Conservation (phyloP, 2,888 invertebrate genomes). For the Perdita meconis region DNA sequence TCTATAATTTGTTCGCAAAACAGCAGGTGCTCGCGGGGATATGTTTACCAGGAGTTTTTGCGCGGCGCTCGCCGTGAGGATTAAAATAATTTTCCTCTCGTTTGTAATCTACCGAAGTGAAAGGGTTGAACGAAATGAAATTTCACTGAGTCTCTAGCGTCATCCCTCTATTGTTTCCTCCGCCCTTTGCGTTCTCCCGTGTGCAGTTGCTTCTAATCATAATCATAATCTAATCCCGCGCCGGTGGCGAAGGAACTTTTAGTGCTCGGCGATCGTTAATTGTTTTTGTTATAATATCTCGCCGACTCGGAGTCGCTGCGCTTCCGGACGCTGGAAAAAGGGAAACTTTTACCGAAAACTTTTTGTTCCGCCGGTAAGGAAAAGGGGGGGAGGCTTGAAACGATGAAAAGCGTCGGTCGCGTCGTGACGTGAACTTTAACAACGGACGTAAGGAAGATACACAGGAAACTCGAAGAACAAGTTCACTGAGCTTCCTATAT, state of each 20-base stretch:
- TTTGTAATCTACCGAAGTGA: conserved; percentile 31
- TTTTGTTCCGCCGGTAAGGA: conserved; percentile 29
- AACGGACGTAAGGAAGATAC: not conserved
- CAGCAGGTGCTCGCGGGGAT: not conserved
- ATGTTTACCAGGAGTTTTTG: not conserved
- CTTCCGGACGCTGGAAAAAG: conserved; percentile 2
- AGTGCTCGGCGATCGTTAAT: conserved; percentile 35
- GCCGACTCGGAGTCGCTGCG: not conserved
- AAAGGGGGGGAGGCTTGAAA: conserved; percentile 8
- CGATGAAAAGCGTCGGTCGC: conserved; percentile 16
- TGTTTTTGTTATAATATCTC: conserved; percentile 28
- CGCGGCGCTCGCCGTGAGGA: conserved; percentile 4
- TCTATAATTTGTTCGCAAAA: conserved; percentile 13
- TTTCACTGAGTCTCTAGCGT: not conserved
- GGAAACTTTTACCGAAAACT: conserved; percentile 7
- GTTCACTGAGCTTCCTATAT: not conserved
- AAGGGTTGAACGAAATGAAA: conserved; percentile 24
- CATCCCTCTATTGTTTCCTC: not conserved
- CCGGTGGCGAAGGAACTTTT: conserved; percentile 10
- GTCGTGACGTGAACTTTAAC: conserved; percentile 23
- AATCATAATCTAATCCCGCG: conserved; percentile 30
- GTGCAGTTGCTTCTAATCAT: conserved; percentile 29
- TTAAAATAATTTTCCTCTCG: conserved; percentile 17
- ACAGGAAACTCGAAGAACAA: not conserved
- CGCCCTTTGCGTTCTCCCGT: not conserved